Evolutionary conservation across 2,888 invertebrate species (phyloP), one percentile per base, ranked within the genome.

Genomic region (Thymelicus acteon): DNA sequence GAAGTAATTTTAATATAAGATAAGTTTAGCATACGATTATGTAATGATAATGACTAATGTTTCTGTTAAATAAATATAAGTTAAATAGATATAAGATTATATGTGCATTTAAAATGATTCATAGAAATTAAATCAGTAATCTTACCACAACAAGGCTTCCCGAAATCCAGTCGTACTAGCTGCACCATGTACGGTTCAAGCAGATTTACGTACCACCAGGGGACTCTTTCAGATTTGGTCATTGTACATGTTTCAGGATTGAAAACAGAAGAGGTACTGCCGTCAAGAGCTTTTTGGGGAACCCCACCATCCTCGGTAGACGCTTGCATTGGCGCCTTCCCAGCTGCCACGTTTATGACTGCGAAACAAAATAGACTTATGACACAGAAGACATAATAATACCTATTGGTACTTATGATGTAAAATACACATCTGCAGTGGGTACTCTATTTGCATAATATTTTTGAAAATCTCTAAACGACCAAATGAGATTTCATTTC

Each of bases 191-290:
- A 98, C 0, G 98, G 98, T 85, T 98, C 98, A 74, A 98, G 94
- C 0, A 98, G 95, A 90, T 98, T 98, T 79, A 98, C 98, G 91
- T 98, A 98, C 98, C 98, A 98, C 98, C 98, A 98, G 2, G 98
- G 98, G 40, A 96, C 95, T n/a, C 96, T 92, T 87, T 98, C 98
- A 0, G 96, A 86, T 87, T 96, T 96, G 0, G 98, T 98, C 64
- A 98, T 95, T 0, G 98, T 97, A 88, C 98, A 98, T 2, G 98
- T 98, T 76, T 97, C 97, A 1, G 96, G 89, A 80, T 95, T 97
- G 93, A 96, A 98, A 83, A 96, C 95, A 49, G 96, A 96, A 19
- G 97, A 96, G 7, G 98, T 98, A 85, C 98, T 98, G 60, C 98
- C 98, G 83, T 98, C 98, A 64, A 98, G 96, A 6, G 98, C 98